These are phyloP conservation scores for Tenthredo livida DNA, from an alignment of 2,888 invertebrate genomes.

Conservation along the genomic window DNA sequence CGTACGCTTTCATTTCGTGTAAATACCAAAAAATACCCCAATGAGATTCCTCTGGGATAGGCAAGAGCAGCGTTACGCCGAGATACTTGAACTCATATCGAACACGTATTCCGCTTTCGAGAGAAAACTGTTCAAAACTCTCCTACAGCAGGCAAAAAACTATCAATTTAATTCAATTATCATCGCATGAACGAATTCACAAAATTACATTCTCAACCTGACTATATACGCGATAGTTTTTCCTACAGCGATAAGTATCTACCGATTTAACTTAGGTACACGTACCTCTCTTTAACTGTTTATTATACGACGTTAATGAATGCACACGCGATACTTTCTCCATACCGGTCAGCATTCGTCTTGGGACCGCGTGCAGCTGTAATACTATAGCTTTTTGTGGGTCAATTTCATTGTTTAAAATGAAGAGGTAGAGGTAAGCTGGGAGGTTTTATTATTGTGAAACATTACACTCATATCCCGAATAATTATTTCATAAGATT, in stretches of 20 bases:
- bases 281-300: constrained; percentile 11
- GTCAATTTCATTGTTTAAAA: constrained; percentile 11
- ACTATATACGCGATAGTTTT: not conserved
- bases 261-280: not conserved
- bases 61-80: not conserved
- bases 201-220: not conserved
- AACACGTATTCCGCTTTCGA: not conserved
- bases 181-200: not conserved
- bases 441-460: not conserved
- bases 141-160: not conserved
- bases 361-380: not conserved
- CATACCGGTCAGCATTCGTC: constrained; percentile 13
- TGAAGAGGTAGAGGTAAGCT: not conserved
- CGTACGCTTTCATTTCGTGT: not conserved
- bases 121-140: not conserved
- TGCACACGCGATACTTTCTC: constrained; percentile 40
- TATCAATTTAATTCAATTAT: not conserved
- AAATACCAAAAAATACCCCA: constrained; percentile 20
- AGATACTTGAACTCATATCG: not conserved
- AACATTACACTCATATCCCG: not conserved
- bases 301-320: constrained; percentile 35
- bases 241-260: not conserved
- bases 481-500: not conserved
- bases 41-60: not conserved
- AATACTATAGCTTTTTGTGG: constrained; percentile 7